A percentile compares a stretch with the other conserved stretches of the same genome.
phyloP scores from a whole-genome alignment of 2,113 vertebrate genomes.

The Ia io region DNA sequence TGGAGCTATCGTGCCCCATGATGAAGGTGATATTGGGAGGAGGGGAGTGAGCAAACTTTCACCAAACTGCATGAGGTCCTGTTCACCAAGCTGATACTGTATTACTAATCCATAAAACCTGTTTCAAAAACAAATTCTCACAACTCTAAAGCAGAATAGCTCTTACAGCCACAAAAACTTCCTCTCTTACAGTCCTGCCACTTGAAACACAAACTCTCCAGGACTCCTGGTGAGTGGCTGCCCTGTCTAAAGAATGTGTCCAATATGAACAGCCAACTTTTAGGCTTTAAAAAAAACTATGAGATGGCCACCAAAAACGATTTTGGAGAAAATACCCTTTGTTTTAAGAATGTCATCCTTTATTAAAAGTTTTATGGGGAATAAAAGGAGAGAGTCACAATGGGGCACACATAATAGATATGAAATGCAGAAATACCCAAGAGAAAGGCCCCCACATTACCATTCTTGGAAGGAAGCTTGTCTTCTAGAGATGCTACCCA shows the following conservation, averaged over 20 bases:
- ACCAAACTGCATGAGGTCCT: not conserved
- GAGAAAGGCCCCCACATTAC: not conserved
- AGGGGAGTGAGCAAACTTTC: not conserved
- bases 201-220: constrained; percentile 10
- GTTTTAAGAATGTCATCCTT: constrained; percentile 34
- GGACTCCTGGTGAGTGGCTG: not conserved
- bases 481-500: constrained; percentile 36
- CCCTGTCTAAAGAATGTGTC: constrained; percentile 11
- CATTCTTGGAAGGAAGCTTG: constrained; percentile 40
- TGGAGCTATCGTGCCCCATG: not conserved
- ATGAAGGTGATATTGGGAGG: not conserved
- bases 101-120: not conserved
- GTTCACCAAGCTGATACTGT: not conserved
- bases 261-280: constrained; percentile 42
- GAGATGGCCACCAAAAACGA: constrained; percentile 52
- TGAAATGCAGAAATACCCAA: not conserved
- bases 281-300: constrained; percentile 17
- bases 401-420: not conserved
- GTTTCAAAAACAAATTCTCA: constrained; percentile 42
- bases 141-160: not conserved
- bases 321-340: constrained; percentile 51
- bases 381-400: not conserved
- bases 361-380: constrained; percentile 21
- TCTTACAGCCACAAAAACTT: not conserved
- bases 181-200: not conserved